A percentile compares a stretch with the other conserved stretches of the same genome.
Conservation (phyloP, 2,113 vertebrate species). For the Chloropsis hardwickii region DNA sequence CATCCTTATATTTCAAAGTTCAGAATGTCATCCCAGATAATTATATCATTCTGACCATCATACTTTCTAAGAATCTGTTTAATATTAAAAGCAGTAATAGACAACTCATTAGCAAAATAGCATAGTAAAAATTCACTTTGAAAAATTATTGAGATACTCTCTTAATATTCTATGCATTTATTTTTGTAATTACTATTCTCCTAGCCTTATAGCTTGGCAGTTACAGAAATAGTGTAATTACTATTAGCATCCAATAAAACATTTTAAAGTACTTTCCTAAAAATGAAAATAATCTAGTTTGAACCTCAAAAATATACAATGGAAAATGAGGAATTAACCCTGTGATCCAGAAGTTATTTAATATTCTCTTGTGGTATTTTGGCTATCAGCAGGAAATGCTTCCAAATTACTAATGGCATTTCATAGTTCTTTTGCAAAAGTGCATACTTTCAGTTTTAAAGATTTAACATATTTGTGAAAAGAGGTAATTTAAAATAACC, state of each 20-base stretch:
- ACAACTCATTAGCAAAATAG: neutral
- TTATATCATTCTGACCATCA: neutral
- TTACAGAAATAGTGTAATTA: neutral
- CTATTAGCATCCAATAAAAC: neutral
- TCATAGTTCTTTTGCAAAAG: neutral
- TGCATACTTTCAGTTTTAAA: neutral
- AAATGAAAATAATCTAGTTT: neutral
- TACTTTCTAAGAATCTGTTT: neutral
- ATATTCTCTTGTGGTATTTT: neutral
- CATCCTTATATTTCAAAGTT: neutral
- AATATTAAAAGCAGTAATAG: neutral
- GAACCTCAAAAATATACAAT: neutral
- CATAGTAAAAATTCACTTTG: neutral
- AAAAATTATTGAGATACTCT: neutral
- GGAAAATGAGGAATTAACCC: neutral
- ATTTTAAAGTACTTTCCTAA: neutral
- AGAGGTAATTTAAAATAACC: neutral
- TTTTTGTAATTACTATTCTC: neutral
- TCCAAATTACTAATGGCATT: neutral
- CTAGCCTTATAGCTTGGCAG: neutral
- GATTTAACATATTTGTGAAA: neutral
- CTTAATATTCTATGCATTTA: neutral
- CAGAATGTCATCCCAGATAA: neutral
- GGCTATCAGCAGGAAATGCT: neutral
- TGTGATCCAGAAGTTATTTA: neutral